Conservation (phyloP, 2,113 vertebrate species). For the Cebidichthys violaceus region DNA sequence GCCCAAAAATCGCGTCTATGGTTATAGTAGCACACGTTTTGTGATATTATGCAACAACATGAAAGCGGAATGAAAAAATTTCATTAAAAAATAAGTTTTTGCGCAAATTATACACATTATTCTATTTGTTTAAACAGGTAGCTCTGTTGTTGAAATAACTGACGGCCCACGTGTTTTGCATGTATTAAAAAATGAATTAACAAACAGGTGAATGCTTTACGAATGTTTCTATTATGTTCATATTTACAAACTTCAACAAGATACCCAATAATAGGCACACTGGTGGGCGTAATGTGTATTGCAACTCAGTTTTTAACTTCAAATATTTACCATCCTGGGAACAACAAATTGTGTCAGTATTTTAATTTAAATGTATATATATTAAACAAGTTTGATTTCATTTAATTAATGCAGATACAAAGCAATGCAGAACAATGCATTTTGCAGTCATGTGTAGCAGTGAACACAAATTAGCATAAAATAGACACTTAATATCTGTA, state of each 20-base stretch:
- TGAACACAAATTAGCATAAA: neutral
- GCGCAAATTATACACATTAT: neutral
- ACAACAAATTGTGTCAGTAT: neutral
- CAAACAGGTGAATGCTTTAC: neutral
- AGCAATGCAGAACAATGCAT: neutral
- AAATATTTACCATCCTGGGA: neutral
- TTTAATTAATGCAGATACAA: neutral
- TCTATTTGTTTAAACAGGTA: neutral
- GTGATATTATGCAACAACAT: neutral
- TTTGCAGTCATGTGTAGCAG: neutral
- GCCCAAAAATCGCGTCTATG: neutral
- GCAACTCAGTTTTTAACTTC: slow-evolving; percentile 13
- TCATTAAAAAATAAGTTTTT: neutral
- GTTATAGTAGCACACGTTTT: neutral
- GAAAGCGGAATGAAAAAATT: slow-evolving; percentile 6
- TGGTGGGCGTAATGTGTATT: slow-evolving; percentile 42
- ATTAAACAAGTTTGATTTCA: slow-evolving; percentile 26
- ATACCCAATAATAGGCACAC: slow-evolving; percentile 10
- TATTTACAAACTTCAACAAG: slow-evolving; percentile 36
- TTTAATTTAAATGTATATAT: slow-evolving; percentile 22
- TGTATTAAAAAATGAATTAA: neutral
- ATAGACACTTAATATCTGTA: neutral
- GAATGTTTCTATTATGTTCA: neutral
- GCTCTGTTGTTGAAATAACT: rapidly evolving
- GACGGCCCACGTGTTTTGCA: neutral